A percentile compares a stretch with the other conserved stretches of the same genome.
Conservation (phyloP, 2,113 vertebrate genomes). For the Ginglymostoma cirratum region DNA sequence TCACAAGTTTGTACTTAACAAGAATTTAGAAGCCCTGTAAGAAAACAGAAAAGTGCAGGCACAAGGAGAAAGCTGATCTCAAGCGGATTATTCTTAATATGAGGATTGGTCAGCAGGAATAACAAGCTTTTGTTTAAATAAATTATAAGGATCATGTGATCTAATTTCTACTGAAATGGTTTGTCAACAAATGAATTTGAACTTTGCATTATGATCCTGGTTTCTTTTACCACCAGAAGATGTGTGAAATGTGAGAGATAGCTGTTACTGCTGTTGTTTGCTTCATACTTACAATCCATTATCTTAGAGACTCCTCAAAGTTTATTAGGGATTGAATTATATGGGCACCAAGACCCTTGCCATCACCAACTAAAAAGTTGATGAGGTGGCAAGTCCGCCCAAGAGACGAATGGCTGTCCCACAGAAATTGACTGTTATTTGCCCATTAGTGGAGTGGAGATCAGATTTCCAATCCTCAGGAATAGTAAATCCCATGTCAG, state of each 20-base stretch:
- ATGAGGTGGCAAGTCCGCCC: no score
- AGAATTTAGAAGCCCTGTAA: not conserved
- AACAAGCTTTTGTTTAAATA: not conserved
- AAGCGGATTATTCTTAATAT: conserved; percentile 5
- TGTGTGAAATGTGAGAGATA: not conserved
- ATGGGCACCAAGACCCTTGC: not conserved
- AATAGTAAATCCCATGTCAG: no score
- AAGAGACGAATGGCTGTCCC: no score
- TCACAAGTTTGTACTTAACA: not conserved
- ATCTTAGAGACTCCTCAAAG: not conserved
- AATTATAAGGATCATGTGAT: conserved; percentile 3
- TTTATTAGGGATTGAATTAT: not conserved
- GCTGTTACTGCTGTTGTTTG: not conserved
- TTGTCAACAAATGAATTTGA: not conserved
- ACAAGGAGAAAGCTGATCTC: not conserved
- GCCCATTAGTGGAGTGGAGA: no score
- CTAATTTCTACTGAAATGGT: not conserved
- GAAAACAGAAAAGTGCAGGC: not conserved
- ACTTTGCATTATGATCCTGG: not conserved
- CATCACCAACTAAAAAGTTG: not conserved
- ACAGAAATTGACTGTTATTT: no score
- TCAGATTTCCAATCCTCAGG: no score
- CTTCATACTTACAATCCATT: not conserved
- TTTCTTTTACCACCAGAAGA: not conserved
- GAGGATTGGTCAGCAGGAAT: not conserved